Base-by-base conservation (phyloP, 1,140 invertebrate species). In the Melitaea cinxia region DNA sequence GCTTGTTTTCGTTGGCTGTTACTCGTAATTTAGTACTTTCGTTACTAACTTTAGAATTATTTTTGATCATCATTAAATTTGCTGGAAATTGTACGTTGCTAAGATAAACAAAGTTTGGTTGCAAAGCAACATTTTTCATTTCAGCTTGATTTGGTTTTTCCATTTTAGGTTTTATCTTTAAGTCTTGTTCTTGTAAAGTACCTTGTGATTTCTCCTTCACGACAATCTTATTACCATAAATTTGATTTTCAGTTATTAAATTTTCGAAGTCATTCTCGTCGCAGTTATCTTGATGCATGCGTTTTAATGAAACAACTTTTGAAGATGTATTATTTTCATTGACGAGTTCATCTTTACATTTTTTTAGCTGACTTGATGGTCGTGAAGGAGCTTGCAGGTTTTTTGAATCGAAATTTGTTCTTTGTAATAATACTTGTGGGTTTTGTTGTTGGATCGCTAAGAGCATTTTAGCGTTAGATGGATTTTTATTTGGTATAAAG, bases 241-340 rank as follows among this genome's bases (percentile, higher is more conserved):
- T 92, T 82, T 92, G 91, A 80, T 92, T 92, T 77, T 92, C 91
- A 2, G 91, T 91, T 23, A 92, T 92, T 62, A 92, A 79, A 76
- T 91, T 91, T 70, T 92, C 91, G 70, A 92, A 92, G 65, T 92
- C 91, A 63, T 91, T 91, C 70, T 91, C 89, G 65, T 92, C 91
- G 61, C 79, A 88, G 61, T 89, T 85, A 19, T 90, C 88, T 74
- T 91, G 89, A 67, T 90, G 88, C 23, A 87, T 72, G 4, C 87
- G 65, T 73, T 92, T 91, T 50, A 91, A 72, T 35, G 89, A 84
- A 1, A 91, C 89, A 0, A 91, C 88, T 79, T 91, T 91, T 24
- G 85, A 85, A n/a, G 80, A 76, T 19, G 73, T 75, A 57, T 69
- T 67, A 47, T 72, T 80, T 55, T 82, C 78, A 53, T 71, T 77